A percentile compares a stretch with the other conserved stretches of the same genome.
phyloP scores from a whole-genome alignment of 37 sponge, comb jelly and placozoan species.

The Geodia barretti region DNA sequence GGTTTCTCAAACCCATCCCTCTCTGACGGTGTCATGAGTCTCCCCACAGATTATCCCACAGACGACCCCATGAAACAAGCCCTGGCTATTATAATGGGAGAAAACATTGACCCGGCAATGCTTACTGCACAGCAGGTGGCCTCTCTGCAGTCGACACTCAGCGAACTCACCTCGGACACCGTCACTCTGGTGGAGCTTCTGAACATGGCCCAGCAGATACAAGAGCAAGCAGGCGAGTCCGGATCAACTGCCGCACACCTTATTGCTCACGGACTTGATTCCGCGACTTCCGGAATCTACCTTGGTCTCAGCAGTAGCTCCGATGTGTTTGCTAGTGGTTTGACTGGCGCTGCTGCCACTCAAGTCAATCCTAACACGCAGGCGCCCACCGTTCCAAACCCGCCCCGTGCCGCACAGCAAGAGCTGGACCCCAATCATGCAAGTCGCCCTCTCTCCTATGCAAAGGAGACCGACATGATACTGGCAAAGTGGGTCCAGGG shows the following conservation, averaged over 20 bases:
- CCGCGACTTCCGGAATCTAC: constrained; percentile 29
- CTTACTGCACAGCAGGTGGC: constrained; percentile 14
- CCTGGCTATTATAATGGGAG: constrained; percentile 54
- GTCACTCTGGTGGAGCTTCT: constrained; percentile 57
- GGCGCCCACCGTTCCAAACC: neutral
- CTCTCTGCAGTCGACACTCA: constrained; percentile 46
- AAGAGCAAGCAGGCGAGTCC: constrained; percentile 15
- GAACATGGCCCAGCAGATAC: constrained; percentile 29
- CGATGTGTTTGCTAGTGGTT: constrained; percentile 28
- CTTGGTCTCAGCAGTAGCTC: constrained; percentile 14
- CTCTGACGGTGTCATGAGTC: neutral
- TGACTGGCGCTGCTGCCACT: constrained; percentile 23
- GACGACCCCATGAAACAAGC: constrained; percentile 63
- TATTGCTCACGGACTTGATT: constrained; percentile 32
- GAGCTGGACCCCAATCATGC: constrained; percentile 15
- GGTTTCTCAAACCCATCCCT: neutral
- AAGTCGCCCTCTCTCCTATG: constrained; percentile 72
- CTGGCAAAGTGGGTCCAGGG: constrained; percentile 58
- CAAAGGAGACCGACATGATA: constrained; percentile 72
- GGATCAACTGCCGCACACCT: constrained; percentile 6
- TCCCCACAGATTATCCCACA: neutral
- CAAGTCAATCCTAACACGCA: constrained; percentile 50
- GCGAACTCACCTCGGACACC: constrained; percentile 34
- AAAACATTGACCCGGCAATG: constrained; percentile 36
- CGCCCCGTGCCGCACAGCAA: neutral